Base-by-base conservation (phyloP, 2,113 vertebrate genomes). In the Cebidichthys violaceus region DNA sequence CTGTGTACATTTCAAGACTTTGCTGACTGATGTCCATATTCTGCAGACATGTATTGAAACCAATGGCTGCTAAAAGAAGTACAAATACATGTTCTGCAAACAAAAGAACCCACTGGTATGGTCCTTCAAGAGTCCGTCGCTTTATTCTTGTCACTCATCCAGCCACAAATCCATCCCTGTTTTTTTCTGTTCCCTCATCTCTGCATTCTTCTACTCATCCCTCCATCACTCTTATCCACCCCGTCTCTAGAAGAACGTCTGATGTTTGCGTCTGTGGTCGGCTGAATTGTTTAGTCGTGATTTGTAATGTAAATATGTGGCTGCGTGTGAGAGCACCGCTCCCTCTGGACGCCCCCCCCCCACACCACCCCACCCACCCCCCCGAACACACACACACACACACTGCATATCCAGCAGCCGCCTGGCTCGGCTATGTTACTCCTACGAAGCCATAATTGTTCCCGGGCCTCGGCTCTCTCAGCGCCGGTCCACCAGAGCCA, bases 251-350 rank as follows among this genome's bases (percentile, higher is more conserved):
- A 86, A 89, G 88, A 89, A 76, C 62, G 73, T 77, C 77, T 86
- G 69, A 82, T 86, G 88, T 94, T 92, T 93, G 89, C 70, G 20
- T 89, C 74, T 92, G 89, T 55, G 87, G 90, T 89, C 17, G 14
- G 70, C 39, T 55, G 59, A 92, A 93, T 91, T 94, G 92, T 94
- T 94, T 93, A 79, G 84, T 81, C 24, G 70, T 90, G 88, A 92
- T 94, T 91, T 94, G 91, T 91, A 90, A 92, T 92, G 90, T 94
- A 93, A 94, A 93, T 94, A 88, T 91, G 93, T 78, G 91, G 92
- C 90, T 67, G 77, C 35, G 55, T 84, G 83, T 77, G 78, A 85
- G 83, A 86, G 86, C 83, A 37, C 68, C 43, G 29, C 87, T 86
- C 88, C 88, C 83, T 67, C 80, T 79, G 31, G 31, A 33, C 31